Evolutionary conservation across 2,888 invertebrate genomes (phyloP).

Genomic region (Zonitis immaculata): DNA sequence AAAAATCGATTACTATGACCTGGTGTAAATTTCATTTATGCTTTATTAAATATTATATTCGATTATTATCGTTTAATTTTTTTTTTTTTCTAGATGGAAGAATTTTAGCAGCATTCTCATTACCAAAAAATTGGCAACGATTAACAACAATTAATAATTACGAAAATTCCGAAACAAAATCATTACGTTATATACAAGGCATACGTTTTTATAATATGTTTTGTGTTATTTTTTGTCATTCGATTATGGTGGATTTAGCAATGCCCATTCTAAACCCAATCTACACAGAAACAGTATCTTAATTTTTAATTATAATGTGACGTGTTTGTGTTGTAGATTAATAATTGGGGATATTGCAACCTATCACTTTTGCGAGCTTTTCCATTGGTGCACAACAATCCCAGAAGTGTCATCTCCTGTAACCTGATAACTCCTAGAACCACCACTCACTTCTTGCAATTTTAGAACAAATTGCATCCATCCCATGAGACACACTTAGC

Average conservation of each 20-base stretch:
- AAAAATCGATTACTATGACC: conserved; percentile 9
- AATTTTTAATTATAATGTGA: no score
- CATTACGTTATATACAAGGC: conserved; percentile 33
- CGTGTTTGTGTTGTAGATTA: no score
- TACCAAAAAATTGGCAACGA: conserved; percentile 29
- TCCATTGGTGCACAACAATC: no score
- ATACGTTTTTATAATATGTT: conserved; percentile 35
- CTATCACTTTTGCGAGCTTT: no score
- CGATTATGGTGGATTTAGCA: conserved; percentile 30
- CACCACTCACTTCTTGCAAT: no score
- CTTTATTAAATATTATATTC: not conserved
- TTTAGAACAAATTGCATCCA: no score
- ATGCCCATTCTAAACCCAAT: conserved; percentile 31
- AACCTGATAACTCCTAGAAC: no score
- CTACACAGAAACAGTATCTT: conserved; percentile 34
- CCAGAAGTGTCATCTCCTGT: no score
- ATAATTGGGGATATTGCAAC: no score
- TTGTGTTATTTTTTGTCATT: conserved; percentile 33
- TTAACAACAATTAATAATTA: conserved; percentile 16
- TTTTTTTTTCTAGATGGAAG: conserved; percentile 19
- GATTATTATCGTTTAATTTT: not conserved
- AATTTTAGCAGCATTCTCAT: conserved; percentile 27
- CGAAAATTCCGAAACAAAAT: conserved; percentile 23
- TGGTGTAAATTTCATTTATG: conserved; percentile 3
- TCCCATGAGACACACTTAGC: no score